These are phyloP conservation scores for Sarcophaga bullata DNA, from an alignment of 1,140 invertebrate genomes.

Conservation along the genomic window DNA sequence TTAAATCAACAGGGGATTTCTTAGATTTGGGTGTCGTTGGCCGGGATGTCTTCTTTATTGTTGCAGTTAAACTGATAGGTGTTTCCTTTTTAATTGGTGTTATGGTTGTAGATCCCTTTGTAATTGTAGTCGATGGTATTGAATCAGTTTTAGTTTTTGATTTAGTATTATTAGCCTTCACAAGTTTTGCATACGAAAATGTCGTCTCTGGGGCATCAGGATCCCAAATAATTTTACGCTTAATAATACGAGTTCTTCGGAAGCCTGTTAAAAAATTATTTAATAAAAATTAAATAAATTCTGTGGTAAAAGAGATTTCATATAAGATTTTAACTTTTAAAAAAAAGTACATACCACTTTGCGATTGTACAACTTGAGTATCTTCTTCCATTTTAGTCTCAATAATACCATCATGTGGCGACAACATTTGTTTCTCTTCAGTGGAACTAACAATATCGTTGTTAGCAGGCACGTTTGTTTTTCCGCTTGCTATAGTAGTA, in stretches of 20 bases:
- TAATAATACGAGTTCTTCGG: slow-evolving; percentile 69
- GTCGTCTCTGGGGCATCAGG: slow-evolving; percentile 72
- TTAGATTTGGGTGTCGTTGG: slow-evolving; percentile 51
- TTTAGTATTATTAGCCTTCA: slow-evolving; percentile 23
- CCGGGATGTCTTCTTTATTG: slow-evolving; percentile 42
- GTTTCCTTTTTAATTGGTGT: slow-evolving; percentile 23
- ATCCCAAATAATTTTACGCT: slow-evolving; percentile 76
- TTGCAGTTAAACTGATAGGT: neutral
- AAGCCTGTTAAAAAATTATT: slow-evolving; percentile 22
- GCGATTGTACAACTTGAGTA: slow-evolving; percentile 31
- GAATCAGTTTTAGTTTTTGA: slow-evolving; percentile 45
- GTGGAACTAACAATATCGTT: neutral
- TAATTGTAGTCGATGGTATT: neutral
- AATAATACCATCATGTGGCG: neutral
- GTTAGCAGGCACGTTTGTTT: neutral
- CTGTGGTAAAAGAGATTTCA: slow-evolving; percentile 48
- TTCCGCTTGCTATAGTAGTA: neutral
- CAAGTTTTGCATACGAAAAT: slow-evolving; percentile 61
- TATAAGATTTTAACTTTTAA: too few relatives aligned
- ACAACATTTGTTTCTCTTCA: neutral
- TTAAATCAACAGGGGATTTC: neutral
- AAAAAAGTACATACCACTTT: slow-evolving; percentile 59
- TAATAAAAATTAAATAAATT: neutral
- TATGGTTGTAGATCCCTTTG: slow-evolving; percentile 17
- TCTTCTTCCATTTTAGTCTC: slow-evolving; percentile 30